phyloP scores from a whole-genome alignment of 2,113 vertebrate genomes.

The Suncus etruscus region DNA sequence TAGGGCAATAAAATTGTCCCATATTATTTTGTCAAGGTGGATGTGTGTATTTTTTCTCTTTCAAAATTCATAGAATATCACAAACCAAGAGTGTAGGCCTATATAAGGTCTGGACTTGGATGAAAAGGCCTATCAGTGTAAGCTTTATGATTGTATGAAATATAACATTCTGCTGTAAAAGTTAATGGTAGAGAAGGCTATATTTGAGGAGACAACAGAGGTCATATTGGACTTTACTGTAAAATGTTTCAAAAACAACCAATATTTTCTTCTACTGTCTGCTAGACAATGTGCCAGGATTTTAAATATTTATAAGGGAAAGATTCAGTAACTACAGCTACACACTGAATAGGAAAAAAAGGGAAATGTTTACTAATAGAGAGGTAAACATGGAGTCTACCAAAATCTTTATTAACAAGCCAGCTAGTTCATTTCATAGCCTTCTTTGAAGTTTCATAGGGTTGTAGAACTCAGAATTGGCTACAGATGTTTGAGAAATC shows the following conservation, averaged over 20 bases:
- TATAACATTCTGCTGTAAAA: neutral
- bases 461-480: neutral
- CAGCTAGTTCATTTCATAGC: slow-evolving; percentile 8
- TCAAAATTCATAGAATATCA: neutral
- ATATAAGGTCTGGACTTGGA: neutral
- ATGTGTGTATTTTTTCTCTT: neutral
- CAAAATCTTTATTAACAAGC: neutral
- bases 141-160: neutral
- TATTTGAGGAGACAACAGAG: neutral
- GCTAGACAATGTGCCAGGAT: neutral
- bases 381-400: neutral
- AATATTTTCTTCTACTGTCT: slow-evolving; percentile 13
- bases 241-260: neutral
- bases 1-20: neutral
- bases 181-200: neutral
- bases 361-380: slow-evolving; percentile 21
- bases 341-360: slow-evolving; percentile 10
- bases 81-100: neutral
- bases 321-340: neutral
- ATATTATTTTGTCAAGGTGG: neutral
- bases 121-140: neutral
- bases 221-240: neutral
- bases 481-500: neutral
- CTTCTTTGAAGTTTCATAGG: neutral
- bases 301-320: neutral